These are phyloP conservation scores for Mus minutoides DNA, from an alignment of 2,797 vertebrate species.

Conservation along the genomic window DNA sequence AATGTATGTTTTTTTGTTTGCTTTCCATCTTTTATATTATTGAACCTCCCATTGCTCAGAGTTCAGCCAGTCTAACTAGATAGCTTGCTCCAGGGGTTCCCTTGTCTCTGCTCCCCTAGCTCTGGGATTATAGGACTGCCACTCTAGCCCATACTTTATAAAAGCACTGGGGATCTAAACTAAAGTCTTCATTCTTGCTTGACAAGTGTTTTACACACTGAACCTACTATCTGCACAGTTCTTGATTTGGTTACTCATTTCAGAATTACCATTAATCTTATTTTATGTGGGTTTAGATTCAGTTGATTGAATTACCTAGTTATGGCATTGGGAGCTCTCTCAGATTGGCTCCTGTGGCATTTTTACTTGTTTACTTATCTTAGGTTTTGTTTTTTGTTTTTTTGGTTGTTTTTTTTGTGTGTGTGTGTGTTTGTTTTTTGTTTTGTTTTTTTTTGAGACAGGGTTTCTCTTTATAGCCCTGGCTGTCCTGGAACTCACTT, in stretches of 20 bases:
- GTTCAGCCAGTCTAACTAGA: not conserved
- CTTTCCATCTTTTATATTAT: not conserved
- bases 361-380: not conserved
- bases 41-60: not conserved
- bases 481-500: no score
- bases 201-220: not conserved
- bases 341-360: not conserved
- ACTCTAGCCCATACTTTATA: not conserved
- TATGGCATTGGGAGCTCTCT: not conserved
- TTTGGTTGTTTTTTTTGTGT: not conserved
- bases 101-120: not conserved
- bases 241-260: not conserved
- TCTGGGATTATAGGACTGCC: not conserved
- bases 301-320: not conserved
- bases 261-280: not conserved
- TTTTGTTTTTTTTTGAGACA: not conserved
- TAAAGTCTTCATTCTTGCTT: not conserved
- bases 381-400: not conserved
- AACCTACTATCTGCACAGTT: not conserved
- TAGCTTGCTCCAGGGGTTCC: not conserved
- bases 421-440: no score
- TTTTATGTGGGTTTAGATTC: not conserved
- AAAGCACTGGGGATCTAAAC: not conserved
- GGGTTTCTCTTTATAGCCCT: no score
- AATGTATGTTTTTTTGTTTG: not conserved